Evolutionary conservation across 2,797 vertebrate genomes (phyloP).

Genomic region (Leptatherina wallacei): DNA sequence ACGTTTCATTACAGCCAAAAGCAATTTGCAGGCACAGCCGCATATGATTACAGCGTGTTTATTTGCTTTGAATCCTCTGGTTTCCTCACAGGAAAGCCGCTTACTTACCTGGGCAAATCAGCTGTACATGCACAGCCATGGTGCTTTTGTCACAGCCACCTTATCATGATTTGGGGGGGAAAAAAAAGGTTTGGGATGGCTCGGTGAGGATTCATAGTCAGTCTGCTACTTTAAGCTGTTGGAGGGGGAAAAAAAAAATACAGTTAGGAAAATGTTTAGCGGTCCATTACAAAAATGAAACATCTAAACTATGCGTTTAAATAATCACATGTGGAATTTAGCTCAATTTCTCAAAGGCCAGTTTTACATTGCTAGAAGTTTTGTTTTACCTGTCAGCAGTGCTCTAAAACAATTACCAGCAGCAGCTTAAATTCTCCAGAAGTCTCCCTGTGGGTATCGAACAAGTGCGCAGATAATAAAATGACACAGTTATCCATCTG

Average conservation of each 20-base stretch:
- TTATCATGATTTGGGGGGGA: conserved; percentile 28
- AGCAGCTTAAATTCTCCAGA: conserved; percentile 60
- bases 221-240: conserved; percentile 14
- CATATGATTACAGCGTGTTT: conserved; percentile 70
- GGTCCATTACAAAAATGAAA: background rate
- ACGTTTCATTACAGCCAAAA: conserved; percentile 69
- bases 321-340: conserved; percentile 8
- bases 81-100: conserved; percentile 57
- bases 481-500: conserved; percentile 82
- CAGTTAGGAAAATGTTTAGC: background rate
- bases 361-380: conserved; percentile 29
- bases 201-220: conserved; percentile 42
- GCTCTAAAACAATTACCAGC: conserved; percentile 72
- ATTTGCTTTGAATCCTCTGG: conserved; percentile 64
- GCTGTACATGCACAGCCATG: conserved; percentile 40
- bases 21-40: conserved; percentile 63
- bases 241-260: background rate
- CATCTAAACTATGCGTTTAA: background rate
- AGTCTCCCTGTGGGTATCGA: conserved; percentile 70
- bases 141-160: conserved; percentile 46
- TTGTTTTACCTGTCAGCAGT: conserved; percentile 60
- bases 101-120: conserved; percentile 67
- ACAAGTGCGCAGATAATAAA: conserved; percentile 78
- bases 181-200: conserved; percentile 26
- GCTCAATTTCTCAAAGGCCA: conserved; percentile 7